Base-by-base conservation (phyloP, 2,797 vertebrate species). In the Microhierax caerulescens region DNA sequence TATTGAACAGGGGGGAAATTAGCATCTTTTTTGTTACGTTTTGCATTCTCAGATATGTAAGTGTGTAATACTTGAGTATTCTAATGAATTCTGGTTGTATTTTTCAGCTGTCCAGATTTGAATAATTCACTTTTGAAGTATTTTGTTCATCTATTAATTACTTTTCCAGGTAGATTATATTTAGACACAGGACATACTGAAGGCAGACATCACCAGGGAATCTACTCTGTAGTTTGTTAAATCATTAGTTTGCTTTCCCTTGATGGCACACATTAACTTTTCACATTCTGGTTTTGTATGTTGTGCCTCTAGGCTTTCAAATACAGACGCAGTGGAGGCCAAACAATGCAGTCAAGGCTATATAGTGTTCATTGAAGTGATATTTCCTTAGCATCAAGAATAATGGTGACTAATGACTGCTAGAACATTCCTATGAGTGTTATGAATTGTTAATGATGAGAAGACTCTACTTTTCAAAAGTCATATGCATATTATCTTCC, bases 291-390 rank as follows among this genome's bases (percentile, higher is more conserved):
- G 32, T 59, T 74, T 56, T 67, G 2, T 43, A 5, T 3, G 1
- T n/a, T 88, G 22, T 84, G 5, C 19, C 20, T 60, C 23, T 68
- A 41, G 13, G 27, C 43, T 72, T 68, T 78, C 28, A 68, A 60
- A 60, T 48, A 8, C 2, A 4, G 23, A 14, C n/a, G 21, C 25
- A 20, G 13, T 1, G 1, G 23, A 54, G 10, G 25, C 30, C 22
- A 13, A 4, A 20, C 0, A 1, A 5, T 23, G 6, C 5, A n/a
- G 5, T n/a, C 1, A 0, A 43, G 25, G 5, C 2, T 34, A 5
- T 34, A 1, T 43, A 45, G 23, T n/a, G 15, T 56, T 88, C 7
- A 13, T 16, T 63, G 6, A 81, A 78, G 13, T 47, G 9, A 2
- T 50, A 13, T 57, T 90, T 74, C 5, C 4, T 86, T 73, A 74